Evolutionary conservation across 1,140 invertebrate species (phyloP).

Genomic region (Diabrotica undecimpunctata): DNA sequence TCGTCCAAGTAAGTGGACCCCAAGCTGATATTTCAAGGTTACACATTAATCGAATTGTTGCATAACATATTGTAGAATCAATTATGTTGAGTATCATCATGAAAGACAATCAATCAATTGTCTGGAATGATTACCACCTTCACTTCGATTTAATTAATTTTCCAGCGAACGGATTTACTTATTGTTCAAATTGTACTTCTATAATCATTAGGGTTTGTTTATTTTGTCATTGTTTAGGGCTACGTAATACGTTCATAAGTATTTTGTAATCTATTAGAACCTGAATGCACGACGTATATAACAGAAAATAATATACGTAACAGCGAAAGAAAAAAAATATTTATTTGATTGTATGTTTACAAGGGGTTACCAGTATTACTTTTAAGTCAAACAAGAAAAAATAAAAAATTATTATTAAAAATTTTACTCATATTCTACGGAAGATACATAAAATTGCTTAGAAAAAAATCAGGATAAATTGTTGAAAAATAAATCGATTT

Average conservation of each 20-base stretch:
- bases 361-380: too few species aligned
- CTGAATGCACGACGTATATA: too few species aligned
- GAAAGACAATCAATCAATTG: conserved; percentile 12
- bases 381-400: too few species aligned
- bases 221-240: background rate
- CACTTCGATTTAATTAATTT: conserved; percentile 6
- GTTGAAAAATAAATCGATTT: too few species aligned
- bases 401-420: too few species aligned
- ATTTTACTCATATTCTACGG: too few species aligned
- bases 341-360: too few species aligned
- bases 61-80: conserved; percentile 7
- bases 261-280: background rate
- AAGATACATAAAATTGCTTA: too few species aligned
- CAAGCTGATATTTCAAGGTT: conserved; percentile 1
- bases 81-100: conserved; percentile 7
- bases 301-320: too few species aligned
- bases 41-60: conserved; percentile 5
- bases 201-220: background rate
- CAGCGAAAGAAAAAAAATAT: too few species aligned
- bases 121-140: conserved; percentile 11
- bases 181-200: background rate
- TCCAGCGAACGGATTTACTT: background rate
- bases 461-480: too few species aligned
- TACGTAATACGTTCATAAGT: background rate
- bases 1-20: background rate